Evolutionary conservation across 2,113 vertebrate species (phyloP), one percentile per base, ranked within the genome.

Genomic region (Rafetus swinhoei): DNA sequence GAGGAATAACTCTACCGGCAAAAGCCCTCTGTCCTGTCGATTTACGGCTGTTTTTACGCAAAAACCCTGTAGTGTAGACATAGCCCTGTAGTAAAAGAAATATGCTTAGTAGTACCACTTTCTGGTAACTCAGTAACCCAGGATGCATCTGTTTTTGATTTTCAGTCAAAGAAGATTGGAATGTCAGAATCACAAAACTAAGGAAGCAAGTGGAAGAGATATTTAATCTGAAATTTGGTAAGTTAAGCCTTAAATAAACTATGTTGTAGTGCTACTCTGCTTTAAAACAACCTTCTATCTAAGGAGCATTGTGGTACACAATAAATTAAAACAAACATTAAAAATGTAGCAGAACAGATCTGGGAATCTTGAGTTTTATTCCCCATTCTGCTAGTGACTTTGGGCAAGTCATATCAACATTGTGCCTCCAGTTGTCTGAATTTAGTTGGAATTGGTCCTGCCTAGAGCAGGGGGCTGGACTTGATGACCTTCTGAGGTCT

Each of bases 131-230:
- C 62, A 91, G 15, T 82, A 59, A 93, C 29, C 32, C 16, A 69
- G 32, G 65, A 22, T 39, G 11, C 4, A 4, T 29, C 59, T 59
- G 0, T 81, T 91, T 96, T 89, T 96, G 85, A 27, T 93, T 96
- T 96, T 80, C 88, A 98, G 98, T 72, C 3, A 98, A 98, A 96
- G 98, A 98, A 96, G 98, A 98, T 80, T 98, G 98, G 98, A 98
- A 98, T 39, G 57, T 97, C 88, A 97, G 98, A 91, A 98, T 98
- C 90, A 98, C 98, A 86, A 98, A 98, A 90, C 97, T 98, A 60
- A 98, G 98, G 86, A 98, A 98, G 56, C 93, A 98, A 92, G 98
- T 98, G 79, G 98, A 98, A 90, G 98, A 98, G 84, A 97, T 98
- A 92, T 98, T 98, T 96, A 98, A 97, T 93, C n/a, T 79, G 25